phyloP scores from a whole-genome alignment of 2,797 vertebrate species.

The Sternarchorhynchus goeldii region DNA sequence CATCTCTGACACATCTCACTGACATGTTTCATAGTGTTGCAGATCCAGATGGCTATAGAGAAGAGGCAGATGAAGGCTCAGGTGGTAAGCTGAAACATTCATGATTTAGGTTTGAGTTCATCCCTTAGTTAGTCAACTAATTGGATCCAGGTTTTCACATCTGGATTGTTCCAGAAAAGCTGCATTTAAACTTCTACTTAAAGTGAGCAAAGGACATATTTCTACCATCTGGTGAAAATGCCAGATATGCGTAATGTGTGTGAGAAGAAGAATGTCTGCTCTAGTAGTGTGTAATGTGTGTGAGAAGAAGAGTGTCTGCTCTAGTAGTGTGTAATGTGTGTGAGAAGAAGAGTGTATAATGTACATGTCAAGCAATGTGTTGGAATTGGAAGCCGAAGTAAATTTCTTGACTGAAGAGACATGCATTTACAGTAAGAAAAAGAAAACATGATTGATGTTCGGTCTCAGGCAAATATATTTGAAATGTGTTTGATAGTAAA shows the following conservation, averaged over 20 bases:
- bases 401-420: too few relatives aligned
- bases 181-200: constrained; percentile 19
- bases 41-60: too few relatives aligned
- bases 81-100: not conserved
- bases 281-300: not conserved
- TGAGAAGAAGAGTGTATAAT: not conserved
- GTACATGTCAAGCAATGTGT: not conserved
- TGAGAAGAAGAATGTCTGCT: too few relatives aligned
- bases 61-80: too few relatives aligned
- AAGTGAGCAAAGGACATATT: constrained; percentile 8
- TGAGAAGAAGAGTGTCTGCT: too few relatives aligned
- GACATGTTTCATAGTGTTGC: too few relatives aligned
- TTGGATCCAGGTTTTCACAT: constrained; percentile 3
- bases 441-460: too few relatives aligned
- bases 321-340: not conserved
- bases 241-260: not conserved
- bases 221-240: constrained; percentile 24
- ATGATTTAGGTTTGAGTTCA: constrained; percentile 13
- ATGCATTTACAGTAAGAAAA: too few relatives aligned
- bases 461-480: too few relatives aligned
- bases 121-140: constrained; percentile 21
- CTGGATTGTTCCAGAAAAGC: not conserved
- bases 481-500: too few relatives aligned
- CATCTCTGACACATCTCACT: not conserved
- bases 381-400: too few relatives aligned